phyloP scores from a whole-genome alignment of 2,113 vertebrate species.

The Rostratula benghalensis region DNA sequence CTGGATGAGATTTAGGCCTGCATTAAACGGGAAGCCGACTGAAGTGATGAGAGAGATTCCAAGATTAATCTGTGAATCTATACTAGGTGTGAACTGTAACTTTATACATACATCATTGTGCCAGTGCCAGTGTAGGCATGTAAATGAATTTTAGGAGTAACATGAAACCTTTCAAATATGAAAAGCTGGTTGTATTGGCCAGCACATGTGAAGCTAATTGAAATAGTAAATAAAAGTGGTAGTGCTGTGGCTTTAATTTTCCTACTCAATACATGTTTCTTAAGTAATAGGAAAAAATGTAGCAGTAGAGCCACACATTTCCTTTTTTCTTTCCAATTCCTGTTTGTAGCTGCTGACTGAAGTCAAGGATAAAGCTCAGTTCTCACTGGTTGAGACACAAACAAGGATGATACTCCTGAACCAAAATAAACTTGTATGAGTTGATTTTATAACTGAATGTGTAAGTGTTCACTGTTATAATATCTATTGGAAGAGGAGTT shows the following conservation, averaged over 20 bases:
- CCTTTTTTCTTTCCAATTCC: background rate
- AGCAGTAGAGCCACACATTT: background rate
- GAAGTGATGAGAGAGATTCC: background rate
- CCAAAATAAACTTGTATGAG: background rate
- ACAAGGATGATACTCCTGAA: background rate
- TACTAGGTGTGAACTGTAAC: background rate
- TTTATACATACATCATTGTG: background rate
- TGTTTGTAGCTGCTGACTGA: background rate
- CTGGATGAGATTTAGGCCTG: background rate
- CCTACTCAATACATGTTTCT: background rate
- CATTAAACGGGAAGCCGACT: background rate
- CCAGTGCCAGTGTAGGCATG: background rate
- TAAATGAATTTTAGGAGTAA: background rate
- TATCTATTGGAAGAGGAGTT: background rate
- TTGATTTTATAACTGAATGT: background rate
- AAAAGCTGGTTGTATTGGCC: background rate
- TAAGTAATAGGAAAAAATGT: constrained; percentile 19
- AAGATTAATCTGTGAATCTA: background rate
- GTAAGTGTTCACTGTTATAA: background rate
- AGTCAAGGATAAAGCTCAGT: background rate
- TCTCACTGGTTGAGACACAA: background rate
- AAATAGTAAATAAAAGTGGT: constrained; percentile 16
- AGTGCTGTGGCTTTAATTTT: background rate
- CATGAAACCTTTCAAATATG: background rate
- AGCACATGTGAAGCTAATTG: background rate